phyloP scores from a whole-genome alignment of 2,113 vertebrate species.

The Chrysochloris asiatica region DNA sequence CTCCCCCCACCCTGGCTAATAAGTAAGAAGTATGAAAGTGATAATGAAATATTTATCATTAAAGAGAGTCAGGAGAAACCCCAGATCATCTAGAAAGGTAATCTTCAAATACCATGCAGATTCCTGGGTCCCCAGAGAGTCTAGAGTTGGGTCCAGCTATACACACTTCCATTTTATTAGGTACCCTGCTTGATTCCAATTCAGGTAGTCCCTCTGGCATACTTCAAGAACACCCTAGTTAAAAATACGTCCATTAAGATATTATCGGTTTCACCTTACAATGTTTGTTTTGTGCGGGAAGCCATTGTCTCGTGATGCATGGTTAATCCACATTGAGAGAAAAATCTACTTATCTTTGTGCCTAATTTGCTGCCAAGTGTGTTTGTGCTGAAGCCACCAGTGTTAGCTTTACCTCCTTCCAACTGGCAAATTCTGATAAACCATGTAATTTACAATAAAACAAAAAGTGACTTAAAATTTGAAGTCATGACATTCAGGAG shows the following conservation, averaged over 20 bases:
- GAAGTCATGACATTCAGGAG: constrained; percentile 44
- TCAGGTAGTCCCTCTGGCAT: background rate
- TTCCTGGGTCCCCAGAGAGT: background rate
- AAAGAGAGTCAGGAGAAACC: constrained; percentile 13
- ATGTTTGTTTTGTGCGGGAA: background rate
- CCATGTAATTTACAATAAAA: constrained; percentile 54
- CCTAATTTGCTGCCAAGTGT: constrained; percentile 47
- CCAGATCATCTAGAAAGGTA: background rate
- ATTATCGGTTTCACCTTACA: background rate
- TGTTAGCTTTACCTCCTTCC: constrained; percentile 63
- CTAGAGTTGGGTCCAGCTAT: background rate
- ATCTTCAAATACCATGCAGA: background rate
- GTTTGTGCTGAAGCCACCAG: constrained; percentile 73
- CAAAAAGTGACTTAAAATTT: constrained; percentile 56
- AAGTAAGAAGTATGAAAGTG: constrained; percentile 33
- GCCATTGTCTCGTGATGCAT: background rate
- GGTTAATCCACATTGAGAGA: background rate
- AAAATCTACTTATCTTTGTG: background rate
- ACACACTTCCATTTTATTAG: background rate
- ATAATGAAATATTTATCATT: constrained; percentile 34
- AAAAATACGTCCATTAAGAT: constrained; percentile 1
- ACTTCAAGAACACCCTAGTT: background rate
- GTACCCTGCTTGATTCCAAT: background rate
- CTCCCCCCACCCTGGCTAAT: constrained; percentile 9
- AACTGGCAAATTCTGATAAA: constrained; percentile 67